Percentiles rank a stretch among this genome's conserved stretches.
Evolutionary conservation across 2,888 invertebrate species (phyloP).

Genomic region (Calliscelio sp.): DNA sequence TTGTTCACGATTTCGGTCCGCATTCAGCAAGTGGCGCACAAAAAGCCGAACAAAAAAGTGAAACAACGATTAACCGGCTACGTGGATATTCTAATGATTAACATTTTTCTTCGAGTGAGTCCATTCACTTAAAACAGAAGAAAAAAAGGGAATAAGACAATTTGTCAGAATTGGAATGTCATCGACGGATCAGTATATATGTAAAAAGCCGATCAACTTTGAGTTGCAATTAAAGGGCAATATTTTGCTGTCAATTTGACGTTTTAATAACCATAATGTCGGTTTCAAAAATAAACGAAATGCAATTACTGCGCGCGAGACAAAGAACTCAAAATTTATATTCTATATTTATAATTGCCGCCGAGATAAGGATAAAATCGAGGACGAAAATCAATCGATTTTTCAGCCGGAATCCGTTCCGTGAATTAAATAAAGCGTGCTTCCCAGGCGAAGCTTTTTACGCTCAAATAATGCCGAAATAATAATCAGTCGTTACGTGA

Average conservation of each 20-base stretch:
- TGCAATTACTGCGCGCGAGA: constrained; percentile 36
- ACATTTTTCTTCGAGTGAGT: constrained; percentile 45
- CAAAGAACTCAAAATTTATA: constrained; percentile 46
- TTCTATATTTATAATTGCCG: constrained; percentile 47
- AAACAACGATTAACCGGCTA: constrained; percentile 58
- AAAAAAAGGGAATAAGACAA: not conserved
- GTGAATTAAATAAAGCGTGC: constrained; percentile 27
- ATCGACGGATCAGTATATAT: too few relatives aligned
- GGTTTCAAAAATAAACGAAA: constrained; percentile 62
- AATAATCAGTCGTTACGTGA: constrained; percentile 37
- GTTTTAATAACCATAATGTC: constrained; percentile 64
- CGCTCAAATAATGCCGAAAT: constrained; percentile 30
- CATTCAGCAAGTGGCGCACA: constrained; percentile 58
- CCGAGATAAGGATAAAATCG: constrained; percentile 51
- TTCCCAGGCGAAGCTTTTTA: constrained; percentile 14
- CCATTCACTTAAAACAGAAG: too few relatives aligned
- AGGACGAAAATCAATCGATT: constrained; percentile 56
- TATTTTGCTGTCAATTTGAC: constrained; percentile 29
- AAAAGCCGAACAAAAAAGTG: constrained; percentile 50
- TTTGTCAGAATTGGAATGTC: too few relatives aligned
- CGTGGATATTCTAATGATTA: constrained; percentile 50
- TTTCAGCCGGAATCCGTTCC: constrained; percentile 18
- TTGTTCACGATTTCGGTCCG: constrained; percentile 59
- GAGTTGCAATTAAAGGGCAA: constrained; percentile 11
- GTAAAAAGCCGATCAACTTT: too few relatives aligned